These are phyloP conservation scores for Neodiprion lecontei DNA, from an alignment of 1,140 invertebrate species.

Conservation along the genomic window DNA sequence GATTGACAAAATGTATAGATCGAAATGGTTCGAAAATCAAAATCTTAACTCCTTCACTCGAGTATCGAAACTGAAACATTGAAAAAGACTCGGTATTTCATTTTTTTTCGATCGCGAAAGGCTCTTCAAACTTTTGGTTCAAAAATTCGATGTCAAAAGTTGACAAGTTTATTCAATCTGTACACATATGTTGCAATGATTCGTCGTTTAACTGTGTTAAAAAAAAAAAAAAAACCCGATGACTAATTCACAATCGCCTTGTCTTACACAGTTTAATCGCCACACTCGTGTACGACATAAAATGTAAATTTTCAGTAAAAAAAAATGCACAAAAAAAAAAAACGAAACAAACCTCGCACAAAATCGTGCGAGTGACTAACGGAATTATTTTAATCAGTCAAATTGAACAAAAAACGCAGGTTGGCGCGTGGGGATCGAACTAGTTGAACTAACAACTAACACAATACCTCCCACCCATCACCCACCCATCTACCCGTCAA, in stretches of 20 bases:
- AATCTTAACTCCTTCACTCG: neutral
- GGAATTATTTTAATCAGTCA: neutral
- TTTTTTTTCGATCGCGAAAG: no score
- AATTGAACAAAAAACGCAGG: constrained; percentile 43
- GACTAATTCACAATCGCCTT: constrained; percentile 47
- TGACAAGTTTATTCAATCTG: neutral
- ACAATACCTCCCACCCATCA: constrained; percentile 47
- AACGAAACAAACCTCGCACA: no score
- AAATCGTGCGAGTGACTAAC: neutral
- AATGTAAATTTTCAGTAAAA: no score
- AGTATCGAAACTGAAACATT: constrained; percentile 13
- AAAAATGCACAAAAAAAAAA: no score
- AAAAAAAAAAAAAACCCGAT: constrained; percentile 30
- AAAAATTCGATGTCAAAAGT: no score
- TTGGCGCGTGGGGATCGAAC: constrained; percentile 53
- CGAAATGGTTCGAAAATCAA: no score
- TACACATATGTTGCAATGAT: constrained; percentile 27
- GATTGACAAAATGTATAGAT: no score
- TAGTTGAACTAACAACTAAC: constrained; percentile 53
- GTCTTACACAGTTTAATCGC: no score
- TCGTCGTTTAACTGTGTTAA: constrained; percentile 25
- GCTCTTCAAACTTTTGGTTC: no score
- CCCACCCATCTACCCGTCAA: neutral
- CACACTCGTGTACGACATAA: no score
- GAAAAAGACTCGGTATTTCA: constrained; percentile 3